Percentiles rank a stretch among this genome's conserved stretches.
phyloP scores from a whole-genome alignment of 2,888 invertebrate species.

The Ormyrus pomaceus region DNA sequence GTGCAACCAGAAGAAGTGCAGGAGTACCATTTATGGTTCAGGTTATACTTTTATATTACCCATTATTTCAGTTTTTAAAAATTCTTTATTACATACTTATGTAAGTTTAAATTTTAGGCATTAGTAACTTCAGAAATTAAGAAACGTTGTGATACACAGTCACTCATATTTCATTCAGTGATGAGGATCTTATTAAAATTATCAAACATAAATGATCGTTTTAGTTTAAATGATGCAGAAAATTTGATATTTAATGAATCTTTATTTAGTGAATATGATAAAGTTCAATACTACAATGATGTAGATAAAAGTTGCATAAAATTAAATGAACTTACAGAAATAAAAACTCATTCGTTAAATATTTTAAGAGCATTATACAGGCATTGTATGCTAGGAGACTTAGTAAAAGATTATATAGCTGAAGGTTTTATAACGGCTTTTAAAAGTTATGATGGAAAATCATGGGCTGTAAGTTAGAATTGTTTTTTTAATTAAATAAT shows the following conservation, averaged over 20 bases:
- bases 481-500: not conserved
- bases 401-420: constrained; percentile 82
- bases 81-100: not conserved
- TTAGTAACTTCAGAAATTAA: constrained; percentile 85
- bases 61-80: constrained; percentile 1
- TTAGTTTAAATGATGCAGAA: constrained; percentile 59
- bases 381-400: constrained; percentile 85
- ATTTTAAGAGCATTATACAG: constrained; percentile 89
- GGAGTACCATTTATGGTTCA: constrained; percentile 95
- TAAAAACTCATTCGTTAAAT: constrained; percentile 89
- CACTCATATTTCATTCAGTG: constrained; percentile 65
- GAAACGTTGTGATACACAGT: constrained; percentile 77
- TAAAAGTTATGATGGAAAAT: constrained; percentile 83
- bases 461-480: constrained; percentile 84
- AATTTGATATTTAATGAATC: constrained; percentile 63
- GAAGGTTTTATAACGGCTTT: constrained; percentile 85
- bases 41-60: constrained; percentile 74
- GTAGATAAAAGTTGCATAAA: constrained; percentile 23
- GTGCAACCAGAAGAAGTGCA: constrained; percentile 93
- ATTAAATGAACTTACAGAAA: constrained; percentile 66
- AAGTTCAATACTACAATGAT: constrained; percentile 44
- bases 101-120: constrained; percentile 78
- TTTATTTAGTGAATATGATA: constrained; percentile 51
- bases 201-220: constrained; percentile 60
- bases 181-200: constrained; percentile 70